A percentile compares a stretch with the other conserved stretches of the same genome.
phyloP scores from a whole-genome alignment of 2,888 invertebrate species.

The Apantesis nais region DNA sequence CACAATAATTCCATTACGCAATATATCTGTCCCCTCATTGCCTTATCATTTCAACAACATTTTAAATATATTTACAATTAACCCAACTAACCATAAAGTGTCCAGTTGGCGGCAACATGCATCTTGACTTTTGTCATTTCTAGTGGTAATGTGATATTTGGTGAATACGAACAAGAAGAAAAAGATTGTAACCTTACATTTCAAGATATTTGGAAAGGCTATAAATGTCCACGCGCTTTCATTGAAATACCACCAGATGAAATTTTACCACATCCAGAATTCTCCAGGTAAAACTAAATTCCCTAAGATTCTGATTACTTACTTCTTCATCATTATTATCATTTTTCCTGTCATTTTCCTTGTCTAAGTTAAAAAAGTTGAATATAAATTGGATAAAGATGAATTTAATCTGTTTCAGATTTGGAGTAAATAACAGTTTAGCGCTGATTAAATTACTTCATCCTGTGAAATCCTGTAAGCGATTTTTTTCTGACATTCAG shows the following conservation, averaged over 20 bases:
- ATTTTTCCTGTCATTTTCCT: too few relatives aligned
- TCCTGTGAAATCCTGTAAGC: slow-evolving; percentile 73
- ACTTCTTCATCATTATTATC: neutral
- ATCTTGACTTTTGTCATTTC: slow-evolving; percentile 2
- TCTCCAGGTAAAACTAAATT: slow-evolving; percentile 59
- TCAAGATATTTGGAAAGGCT: slow-evolving; percentile 60
- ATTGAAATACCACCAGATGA: slow-evolving; percentile 67
- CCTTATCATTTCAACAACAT: too few relatives aligned
- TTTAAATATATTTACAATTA: too few relatives aligned
- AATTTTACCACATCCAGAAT: slow-evolving; percentile 75
- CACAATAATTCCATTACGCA: too few relatives aligned
- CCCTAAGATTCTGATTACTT: neutral
- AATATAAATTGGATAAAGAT: too few relatives aligned
- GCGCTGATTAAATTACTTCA: slow-evolving; percentile 70
- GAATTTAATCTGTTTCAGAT: slow-evolving; percentile 54
- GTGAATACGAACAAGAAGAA: slow-evolving; percentile 76
- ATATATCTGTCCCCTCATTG: too few relatives aligned
- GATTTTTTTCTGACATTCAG: neutral
- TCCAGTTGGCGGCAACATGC: too few relatives aligned
- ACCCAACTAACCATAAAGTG: too few relatives aligned
- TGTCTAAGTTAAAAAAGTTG: neutral
- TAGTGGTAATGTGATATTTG: slow-evolving; percentile 73
- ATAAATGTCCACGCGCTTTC: slow-evolving; percentile 66
- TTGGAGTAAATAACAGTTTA: slow-evolving; percentile 74
- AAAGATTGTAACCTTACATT: slow-evolving; percentile 65